Evolutionary conservation across 2,113 vertebrate species (phyloP).

Genomic region (Origma solitaria): DNA sequence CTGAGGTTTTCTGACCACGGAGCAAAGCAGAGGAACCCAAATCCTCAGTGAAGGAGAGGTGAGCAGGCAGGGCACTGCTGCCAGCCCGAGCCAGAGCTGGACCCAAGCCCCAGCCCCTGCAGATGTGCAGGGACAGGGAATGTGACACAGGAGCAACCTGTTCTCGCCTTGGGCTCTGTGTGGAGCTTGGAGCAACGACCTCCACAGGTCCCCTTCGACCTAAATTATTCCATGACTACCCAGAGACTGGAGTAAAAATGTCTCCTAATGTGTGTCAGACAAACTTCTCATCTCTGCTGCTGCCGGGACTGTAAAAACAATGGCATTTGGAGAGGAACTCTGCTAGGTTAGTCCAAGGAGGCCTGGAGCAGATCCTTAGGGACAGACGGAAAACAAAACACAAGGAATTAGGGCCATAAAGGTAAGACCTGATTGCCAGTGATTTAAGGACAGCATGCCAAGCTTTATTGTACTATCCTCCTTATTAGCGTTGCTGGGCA

Average conservation of each 20-base stretch:
- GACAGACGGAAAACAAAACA: background rate
- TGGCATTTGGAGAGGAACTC: background rate
- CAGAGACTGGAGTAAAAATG: conserved; percentile 21
- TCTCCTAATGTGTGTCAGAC: conserved; percentile 21
- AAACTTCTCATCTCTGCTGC: background rate
- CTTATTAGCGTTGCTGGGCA: background rate
- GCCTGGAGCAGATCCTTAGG: background rate
- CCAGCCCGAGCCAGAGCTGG: background rate
- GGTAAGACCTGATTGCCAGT: background rate
- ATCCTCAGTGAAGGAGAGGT: background rate
- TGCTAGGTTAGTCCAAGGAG: conserved; percentile 21
- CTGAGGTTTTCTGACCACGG: background rate
- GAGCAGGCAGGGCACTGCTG: background rate
- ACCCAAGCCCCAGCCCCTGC: background rate
- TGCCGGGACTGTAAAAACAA: background rate
- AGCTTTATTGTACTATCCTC: background rate
- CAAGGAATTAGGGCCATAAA: background rate
- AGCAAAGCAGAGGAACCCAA: background rate
- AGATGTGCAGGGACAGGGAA: background rate
- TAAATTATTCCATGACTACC: background rate
- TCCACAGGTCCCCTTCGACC: background rate
- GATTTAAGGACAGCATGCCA: background rate
- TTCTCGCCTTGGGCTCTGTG: background rate
- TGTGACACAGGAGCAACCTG: background rate
- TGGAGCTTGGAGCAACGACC: background rate